phyloP scores from a whole-genome alignment of 35 echinoderm and acorn worm species.

The Apostichopus californicus region DNA sequence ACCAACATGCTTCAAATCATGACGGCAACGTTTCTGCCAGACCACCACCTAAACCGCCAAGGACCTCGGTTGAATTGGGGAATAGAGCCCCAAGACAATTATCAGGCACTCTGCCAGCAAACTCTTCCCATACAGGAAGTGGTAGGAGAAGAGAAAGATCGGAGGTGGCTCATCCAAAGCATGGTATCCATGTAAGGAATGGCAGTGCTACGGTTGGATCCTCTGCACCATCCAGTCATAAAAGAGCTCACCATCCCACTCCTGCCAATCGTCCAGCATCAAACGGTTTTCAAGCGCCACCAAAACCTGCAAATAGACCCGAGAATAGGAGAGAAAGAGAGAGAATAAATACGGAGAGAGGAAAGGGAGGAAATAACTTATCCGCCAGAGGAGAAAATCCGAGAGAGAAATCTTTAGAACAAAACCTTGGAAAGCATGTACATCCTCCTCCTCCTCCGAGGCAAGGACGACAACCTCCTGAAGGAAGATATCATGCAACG shows the following conservation, averaged over 20 bases:
- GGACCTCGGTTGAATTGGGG: not conserved
- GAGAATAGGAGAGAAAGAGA: not conserved
- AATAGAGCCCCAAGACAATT: not conserved
- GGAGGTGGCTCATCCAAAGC: not conserved
- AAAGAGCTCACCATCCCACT: not conserved
- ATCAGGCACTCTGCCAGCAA: constrained; percentile 15
- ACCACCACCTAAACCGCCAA: not conserved
- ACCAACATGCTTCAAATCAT: constrained; percentile 7
- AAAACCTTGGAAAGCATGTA: not conserved
- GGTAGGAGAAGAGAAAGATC: no score
- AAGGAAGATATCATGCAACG: not conserved
- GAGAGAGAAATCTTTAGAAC: not conserved
- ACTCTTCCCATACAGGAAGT: not conserved
- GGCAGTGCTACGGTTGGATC: constrained; percentile 2
- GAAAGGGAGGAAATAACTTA: not conserved
- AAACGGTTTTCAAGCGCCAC: not conserved
- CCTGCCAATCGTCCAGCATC: not conserved
- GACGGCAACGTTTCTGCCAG: not conserved
- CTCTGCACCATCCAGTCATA: constrained; percentile 8
- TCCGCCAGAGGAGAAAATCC: not conserved
- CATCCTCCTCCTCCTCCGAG: not conserved
- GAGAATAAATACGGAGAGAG: not conserved
- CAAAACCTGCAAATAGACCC: not conserved
- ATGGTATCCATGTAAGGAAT: not conserved
- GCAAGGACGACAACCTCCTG: not conserved